Base-by-base conservation (phyloP, 2,888 invertebrate genomes). In the Meganola albula region DNA sequence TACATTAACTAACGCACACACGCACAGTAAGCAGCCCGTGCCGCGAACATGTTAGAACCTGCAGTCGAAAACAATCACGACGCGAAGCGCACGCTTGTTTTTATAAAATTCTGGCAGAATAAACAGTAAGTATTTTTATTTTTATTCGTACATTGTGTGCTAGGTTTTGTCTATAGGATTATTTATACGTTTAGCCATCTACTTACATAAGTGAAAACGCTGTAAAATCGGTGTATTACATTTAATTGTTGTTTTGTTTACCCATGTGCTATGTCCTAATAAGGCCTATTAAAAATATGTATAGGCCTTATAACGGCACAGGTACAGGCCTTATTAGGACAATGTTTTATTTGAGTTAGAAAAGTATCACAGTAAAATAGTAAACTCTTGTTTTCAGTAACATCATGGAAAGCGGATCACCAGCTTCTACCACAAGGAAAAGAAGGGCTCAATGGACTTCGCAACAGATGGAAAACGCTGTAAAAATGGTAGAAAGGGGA, bases 361-460 rank as follows among this genome's bases (percentile, higher is more conserved):
- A 37, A 37, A 35, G 12, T 33, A 34, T 42, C 32, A 31, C 24
- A 34, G 30, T 38, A 24, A 41, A 41, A 36, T 29, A 27, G 24
- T 39, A 42, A 42, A 37, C 28, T 21, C 11, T 42, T 40, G 36
- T 39, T 44, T 44, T 44, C 36, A 44, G 44, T 34, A 37, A 37
- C 28, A 34, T 40, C 27, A 43, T 43, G 42, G 46, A 43, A 36
- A 31, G 36, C 22, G 34, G 24, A 40, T 35, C 34, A 40, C 28
- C 34, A 42, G 40, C 42, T 38, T 36, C 38, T 29, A 43, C 31
- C 24, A 31, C 31, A 31, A 31, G 25, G 30, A 31, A 31, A 38
- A 33, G n/a, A 32, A 27, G 29, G 32, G 21, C 27, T 33, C 29
- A 24, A 29, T 23, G 29, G 23, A 29, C 23, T 29, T 31, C 31